Conservation (phyloP, 2,113 vertebrate genomes). For the cattle (Bos taurus) region ARS-UCD2.0 NC_037335.1:86638001-86638500, state of each 20-base stretch:
- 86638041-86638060: neutral
- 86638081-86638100: neutral
- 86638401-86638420: constrained; percentile 33
- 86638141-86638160: neutral
- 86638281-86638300: neutral
- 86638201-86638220: neutral
- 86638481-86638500: constrained; percentile 33
- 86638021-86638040: neutral
- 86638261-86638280: neutral
- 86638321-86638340: neutral
- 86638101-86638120: neutral
- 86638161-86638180: neutral
- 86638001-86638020: neutral
- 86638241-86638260: neutral
- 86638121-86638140: neutral
- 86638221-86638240: neutral
- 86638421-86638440: constrained; percentile 22
- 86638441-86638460: constrained; percentile 45
- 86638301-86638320: neutral
- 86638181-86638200: neutral
- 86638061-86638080: neutral
- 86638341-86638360: constrained; percentile 59
- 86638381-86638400: constrained; percentile 64
- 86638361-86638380: constrained; percentile 71
- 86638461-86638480: neutral